Percentiles rank a stretch among this genome's conserved stretches.
These are phyloP conservation scores for Drosophila paracracens DNA, from an alignment of 2,888 invertebrate species.

Conservation along the genomic window DNA sequence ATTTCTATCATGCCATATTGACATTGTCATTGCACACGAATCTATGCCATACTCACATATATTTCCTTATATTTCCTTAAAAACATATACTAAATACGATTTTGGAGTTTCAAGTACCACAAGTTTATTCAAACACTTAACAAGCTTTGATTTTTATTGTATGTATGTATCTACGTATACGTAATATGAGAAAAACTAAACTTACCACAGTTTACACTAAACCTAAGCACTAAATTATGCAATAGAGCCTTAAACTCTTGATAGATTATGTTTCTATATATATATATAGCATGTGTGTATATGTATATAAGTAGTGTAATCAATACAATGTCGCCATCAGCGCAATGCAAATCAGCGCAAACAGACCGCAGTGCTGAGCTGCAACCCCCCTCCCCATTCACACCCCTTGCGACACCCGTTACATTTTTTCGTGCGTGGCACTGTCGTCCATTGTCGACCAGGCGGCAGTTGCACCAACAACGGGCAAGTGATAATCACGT, in stretches of 20 bases:
- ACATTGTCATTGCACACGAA: conserved; percentile 43
- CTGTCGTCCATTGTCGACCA: conserved; percentile 85
- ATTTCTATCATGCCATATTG: conserved; percentile 11
- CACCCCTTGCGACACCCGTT: conserved; percentile 1
- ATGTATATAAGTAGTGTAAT: conserved; percentile 45
- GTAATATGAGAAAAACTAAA: conserved; percentile 46
- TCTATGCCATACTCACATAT: conserved; percentile 2
- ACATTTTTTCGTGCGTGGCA: conserved; percentile 66
- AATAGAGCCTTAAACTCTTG: conserved; percentile 53
- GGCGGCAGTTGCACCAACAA: conserved; percentile 83
- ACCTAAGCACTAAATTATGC: conserved; percentile 45
- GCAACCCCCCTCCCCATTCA: background rate
- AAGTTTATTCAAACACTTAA: conserved; percentile 39
- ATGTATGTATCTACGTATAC: conserved; percentile 20
- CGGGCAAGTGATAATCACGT: conserved; percentile 90
- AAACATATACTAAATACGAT: conserved; percentile 4
- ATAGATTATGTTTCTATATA: conserved; percentile 32
- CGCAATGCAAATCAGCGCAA: conserved; percentile 58
- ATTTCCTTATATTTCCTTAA: conserved; percentile 3
- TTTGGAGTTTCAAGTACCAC: conserved; percentile 23
- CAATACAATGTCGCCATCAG: conserved; percentile 40
- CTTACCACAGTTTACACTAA: conserved; percentile 81
- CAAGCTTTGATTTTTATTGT: conserved; percentile 44
- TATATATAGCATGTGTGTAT: conserved; percentile 24
- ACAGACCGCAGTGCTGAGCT: conserved; percentile 46